Percentiles rank a stretch among this genome's conserved stretches.
These are phyloP conservation scores for Zalophus californianus DNA, from an alignment of 2,797 vertebrate species.

Conservation along the genomic window DNA sequence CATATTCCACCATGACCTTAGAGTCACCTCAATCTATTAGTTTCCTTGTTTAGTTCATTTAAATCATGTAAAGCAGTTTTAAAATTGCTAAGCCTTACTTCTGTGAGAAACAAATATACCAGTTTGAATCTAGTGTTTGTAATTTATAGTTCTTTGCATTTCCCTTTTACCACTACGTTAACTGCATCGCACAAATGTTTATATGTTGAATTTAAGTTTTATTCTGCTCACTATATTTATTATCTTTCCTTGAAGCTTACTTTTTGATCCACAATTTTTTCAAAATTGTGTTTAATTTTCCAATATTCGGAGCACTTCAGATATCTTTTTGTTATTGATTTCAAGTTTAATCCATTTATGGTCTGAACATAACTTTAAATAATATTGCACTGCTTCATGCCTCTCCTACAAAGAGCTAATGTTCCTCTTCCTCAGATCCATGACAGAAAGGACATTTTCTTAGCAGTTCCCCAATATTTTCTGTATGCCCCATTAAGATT, in stretches of 20 bases:
- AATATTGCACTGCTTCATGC: neutral
- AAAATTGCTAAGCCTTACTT: neutral
- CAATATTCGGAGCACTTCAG: neutral
- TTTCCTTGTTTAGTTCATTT: neutral
- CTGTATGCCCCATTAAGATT: neutral
- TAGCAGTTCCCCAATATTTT: neutral
- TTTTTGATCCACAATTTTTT: neutral
- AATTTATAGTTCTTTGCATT: neutral
- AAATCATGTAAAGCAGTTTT: neutral
- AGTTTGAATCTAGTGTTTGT: neutral
- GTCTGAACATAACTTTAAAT: neutral
- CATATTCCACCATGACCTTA: neutral
- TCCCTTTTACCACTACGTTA: neutral
- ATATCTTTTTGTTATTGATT: neutral
- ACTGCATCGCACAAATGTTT: neutral
- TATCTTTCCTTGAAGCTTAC: neutral
- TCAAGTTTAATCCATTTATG: neutral
- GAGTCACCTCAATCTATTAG: neutral
- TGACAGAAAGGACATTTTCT: neutral
- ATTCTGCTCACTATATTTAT: neutral
- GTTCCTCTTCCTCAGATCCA: neutral
- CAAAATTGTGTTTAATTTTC: neutral
- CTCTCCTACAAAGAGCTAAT: neutral
- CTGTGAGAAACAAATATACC: neutral
- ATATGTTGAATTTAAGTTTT: neutral